These are phyloP conservation scores for Montipora capricornis DNA, from an alignment of 64 coral and sea anemone species.

Conservation along the genomic window DNA sequence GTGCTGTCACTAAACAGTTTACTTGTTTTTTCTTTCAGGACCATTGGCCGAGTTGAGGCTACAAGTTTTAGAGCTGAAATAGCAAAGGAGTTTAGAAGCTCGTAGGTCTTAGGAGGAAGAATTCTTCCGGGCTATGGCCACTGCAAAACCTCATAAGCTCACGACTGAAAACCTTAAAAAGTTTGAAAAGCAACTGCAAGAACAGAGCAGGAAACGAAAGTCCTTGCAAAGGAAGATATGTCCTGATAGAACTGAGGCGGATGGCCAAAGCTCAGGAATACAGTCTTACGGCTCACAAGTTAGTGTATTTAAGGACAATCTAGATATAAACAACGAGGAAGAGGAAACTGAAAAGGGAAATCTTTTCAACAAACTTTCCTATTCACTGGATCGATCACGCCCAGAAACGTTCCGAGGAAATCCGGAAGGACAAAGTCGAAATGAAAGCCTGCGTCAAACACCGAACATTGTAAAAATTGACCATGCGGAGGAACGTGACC, in stretches of 20 bases:
- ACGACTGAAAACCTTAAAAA: slow-evolving; percentile 66
- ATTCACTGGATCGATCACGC: slow-evolving; percentile 4
- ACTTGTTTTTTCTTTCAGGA: background rate
- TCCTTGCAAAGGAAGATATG: background rate
- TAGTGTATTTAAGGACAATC: slow-evolving; percentile 30
- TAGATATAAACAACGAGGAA: background rate
- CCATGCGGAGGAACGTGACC: slow-evolving; percentile 46
- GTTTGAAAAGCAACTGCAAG: slow-evolving; percentile 58
- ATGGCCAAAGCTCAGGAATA: slow-evolving; percentile 67
- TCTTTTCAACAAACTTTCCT: background rate
- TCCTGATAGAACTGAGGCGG: slow-evolving; percentile 55
- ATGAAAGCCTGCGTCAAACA: slow-evolving; percentile 6
- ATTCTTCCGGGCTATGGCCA: background rate
- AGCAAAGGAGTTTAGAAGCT: background rate
- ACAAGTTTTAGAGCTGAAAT: background rate
- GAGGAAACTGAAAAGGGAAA: background rate
- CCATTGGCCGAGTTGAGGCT: background rate
- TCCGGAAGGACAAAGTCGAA: slow-evolving; percentile 63
- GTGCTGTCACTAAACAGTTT: background rate
- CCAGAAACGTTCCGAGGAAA: slow-evolving; percentile 45
- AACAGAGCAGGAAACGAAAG: background rate
- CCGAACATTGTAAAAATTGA: background rate
- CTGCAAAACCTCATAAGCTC: slow-evolving; percentile 23
- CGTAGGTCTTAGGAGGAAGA: background rate
- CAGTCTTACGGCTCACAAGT: slow-evolving; percentile 41